Evolutionary conservation across 2,113 vertebrate genomes (phyloP), one percentile per base, ranked within the genome.

Genomic region (Xenus cinereus): DNA sequence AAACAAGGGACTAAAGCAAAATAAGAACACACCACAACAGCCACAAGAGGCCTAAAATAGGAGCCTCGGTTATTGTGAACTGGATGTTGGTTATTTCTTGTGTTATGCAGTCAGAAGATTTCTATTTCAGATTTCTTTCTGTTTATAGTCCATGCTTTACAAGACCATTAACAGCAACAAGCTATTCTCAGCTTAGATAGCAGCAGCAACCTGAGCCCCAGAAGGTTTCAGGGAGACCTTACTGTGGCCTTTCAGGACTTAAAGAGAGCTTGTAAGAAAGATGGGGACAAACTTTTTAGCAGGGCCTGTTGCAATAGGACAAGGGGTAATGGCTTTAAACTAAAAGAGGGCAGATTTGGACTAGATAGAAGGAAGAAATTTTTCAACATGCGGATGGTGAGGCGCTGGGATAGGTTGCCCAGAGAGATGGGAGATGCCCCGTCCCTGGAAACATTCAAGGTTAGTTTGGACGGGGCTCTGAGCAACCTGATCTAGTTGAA

Each of bases 111-210:
- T 84, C 81, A 77, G 74, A 94, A 96, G 89, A 97, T 92, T 85
- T 96, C 87, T 90, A 90, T 89, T 96, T 88, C 92, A 92, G 66
- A 94, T 87, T 95, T 93, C 82, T 92, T 93, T 93, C 89, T 87
- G 67, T 77, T 82, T 85, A 85, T 35, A 77, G 57, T 82, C 68
- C 62, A 33, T 33, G 28, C 63, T 71, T 32, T 60, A 82, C 85
- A 85, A 74, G 23, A 78, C 93, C 64, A 82, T 77, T 84, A 97
- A 76, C 62, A 95, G 73, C 74, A 88, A 94, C 81, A 90, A 83
- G 69, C 73, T 86, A 32, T n/a, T 71, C 89, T 96, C 66, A 56
- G 26, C 84, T 60, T 89, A 79, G 88, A 75, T 43, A 95, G 90
- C 83, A 89, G 48, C 60, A 95, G 68, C 71, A 87, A 30, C 12